Percentiles rank a stretch among this genome's conserved stretches.
Evolutionary conservation across 2,113 vertebrate genomes (phyloP).

Genomic region (Antennarius striatus): DNA sequence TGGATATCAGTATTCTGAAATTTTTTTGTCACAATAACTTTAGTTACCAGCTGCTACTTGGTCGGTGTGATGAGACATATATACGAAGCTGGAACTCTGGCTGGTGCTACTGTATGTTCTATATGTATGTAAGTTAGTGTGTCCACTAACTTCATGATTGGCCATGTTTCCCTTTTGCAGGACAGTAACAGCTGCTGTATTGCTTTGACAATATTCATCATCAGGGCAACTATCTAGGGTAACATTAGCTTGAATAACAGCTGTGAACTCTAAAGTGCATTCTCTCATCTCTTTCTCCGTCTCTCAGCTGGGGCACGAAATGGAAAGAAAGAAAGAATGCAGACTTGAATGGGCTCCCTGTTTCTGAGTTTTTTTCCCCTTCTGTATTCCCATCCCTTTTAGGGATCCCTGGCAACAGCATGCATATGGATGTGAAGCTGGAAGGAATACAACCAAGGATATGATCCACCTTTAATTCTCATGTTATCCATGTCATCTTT

Average conservation of each 20-base stretch:
- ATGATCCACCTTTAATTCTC: constrained; percentile 25
- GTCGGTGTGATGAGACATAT: too few relatives aligned
- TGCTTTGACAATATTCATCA: constrained; percentile 35
- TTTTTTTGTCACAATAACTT: too few relatives aligned
- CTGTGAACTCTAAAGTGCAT: constrained; percentile 48
- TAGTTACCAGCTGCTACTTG: too few relatives aligned
- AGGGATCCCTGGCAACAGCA: constrained; percentile 52
- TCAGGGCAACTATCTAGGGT: not conserved
- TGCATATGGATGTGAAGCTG: constrained; percentile 29
- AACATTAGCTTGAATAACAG: constrained; percentile 50
- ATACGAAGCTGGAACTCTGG: too few relatives aligned
- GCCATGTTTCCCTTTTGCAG: constrained; percentile 3
- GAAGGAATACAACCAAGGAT: constrained; percentile 12
- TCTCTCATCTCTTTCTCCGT: constrained; percentile 16
- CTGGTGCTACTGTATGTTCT: not conserved
- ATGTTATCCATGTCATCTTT: constrained; percentile 9
- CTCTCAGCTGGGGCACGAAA: constrained; percentile 38
- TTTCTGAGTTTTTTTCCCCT: constrained; percentile 34
- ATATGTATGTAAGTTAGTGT: not conserved
- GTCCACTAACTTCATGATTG: not conserved
- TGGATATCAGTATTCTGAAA: too few relatives aligned
- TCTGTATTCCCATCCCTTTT: constrained; percentile 37
- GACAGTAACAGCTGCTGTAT: constrained; percentile 32
- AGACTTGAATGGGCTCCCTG: constrained; percentile 65
- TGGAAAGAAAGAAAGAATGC: constrained; percentile 50